Percentiles rank a stretch among this genome's conserved stretches.
phyloP scores from a whole-genome alignment of 2,113 vertebrate genomes.

The Dicrurus megarhynchus region DNA sequence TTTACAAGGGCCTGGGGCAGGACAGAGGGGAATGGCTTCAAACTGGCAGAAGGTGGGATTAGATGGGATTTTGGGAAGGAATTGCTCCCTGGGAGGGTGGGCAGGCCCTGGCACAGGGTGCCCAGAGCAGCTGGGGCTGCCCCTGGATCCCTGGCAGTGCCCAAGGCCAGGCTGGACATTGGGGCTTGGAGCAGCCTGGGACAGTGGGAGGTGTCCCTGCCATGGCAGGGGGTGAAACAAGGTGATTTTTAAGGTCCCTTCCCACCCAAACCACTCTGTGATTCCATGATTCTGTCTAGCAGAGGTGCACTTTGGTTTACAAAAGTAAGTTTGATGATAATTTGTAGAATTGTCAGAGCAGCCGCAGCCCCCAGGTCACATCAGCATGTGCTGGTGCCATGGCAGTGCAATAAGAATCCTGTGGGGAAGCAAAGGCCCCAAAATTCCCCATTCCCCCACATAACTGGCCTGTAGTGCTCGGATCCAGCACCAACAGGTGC shows the following conservation, averaged over 20 bases:
- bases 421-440: background rate
- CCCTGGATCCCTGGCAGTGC: background rate
- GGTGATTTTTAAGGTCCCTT: background rate
- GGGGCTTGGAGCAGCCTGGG: background rate
- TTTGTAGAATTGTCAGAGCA: background rate
- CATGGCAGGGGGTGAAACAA: background rate
- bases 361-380: background rate
- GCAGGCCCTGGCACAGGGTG: background rate
- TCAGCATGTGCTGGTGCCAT: rapidly evolving
- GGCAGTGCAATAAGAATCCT: background rate
- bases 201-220: background rate
- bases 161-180: background rate
- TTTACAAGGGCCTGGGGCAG: background rate
- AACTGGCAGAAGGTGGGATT: rapidly evolving
- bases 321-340: background rate
- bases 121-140: background rate
- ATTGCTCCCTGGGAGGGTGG: background rate
- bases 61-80: background rate
- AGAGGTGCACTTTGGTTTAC: background rate
- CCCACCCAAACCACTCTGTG: background rate
- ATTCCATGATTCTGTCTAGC: background rate
- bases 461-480: rapidly evolving
- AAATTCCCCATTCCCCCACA: background rate
- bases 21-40: background rate
- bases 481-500: background rate